Evolutionary conservation across 2,113 vertebrate genomes (phyloP), one percentile per base, ranked within the genome.

Genomic region (Harpagus bidentatus): DNA sequence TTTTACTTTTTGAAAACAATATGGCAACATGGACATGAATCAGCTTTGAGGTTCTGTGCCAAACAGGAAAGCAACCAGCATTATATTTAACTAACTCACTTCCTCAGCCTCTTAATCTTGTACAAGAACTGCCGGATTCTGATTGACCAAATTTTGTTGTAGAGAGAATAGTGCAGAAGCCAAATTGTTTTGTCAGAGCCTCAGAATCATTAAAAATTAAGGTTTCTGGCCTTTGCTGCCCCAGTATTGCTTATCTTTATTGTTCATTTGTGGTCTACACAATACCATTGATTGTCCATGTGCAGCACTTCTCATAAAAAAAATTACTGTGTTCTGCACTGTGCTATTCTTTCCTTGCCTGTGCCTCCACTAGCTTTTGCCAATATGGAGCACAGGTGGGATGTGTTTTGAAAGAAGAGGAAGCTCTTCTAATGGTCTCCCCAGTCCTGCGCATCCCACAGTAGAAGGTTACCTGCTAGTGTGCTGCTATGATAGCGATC

Each of bases 81-180:
- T 94, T 93, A 85, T 90, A 85, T 89, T 87, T 95, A 87, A 95
- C 81, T 95, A 95, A 89, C 70, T 93, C 86, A 93, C 81, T 97
- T 96, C 95, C 93, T 96, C 53, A 62, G 48, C 38, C 81, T 95
- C 91, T 66, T 94, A 87, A 90, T 91, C 84, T 94, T 82, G 26
- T 77, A 73, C 62, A 82, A 91, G 53, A n/a, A 43, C 61, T 74
- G 56, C 36, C 86, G 26, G 43, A 79, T 89, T 85, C 73, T 72
- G 52, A 69, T 42, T 63, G 89, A 90, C 56, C 52, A 69, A 79
- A 53, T 82, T 96, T 55, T 87, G 4, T 69, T 91, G 61, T 78
- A 56, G 53, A 71, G 14, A 15, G 26, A 72, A 18, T 61, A 71
- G 38, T 36, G 38, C 48, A 94, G 70, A 88, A 90, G 69, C 95